Evolutionary conservation across 2,888 invertebrate species (phyloP).

Genomic region (Sarcophaga caerulescens): DNA sequence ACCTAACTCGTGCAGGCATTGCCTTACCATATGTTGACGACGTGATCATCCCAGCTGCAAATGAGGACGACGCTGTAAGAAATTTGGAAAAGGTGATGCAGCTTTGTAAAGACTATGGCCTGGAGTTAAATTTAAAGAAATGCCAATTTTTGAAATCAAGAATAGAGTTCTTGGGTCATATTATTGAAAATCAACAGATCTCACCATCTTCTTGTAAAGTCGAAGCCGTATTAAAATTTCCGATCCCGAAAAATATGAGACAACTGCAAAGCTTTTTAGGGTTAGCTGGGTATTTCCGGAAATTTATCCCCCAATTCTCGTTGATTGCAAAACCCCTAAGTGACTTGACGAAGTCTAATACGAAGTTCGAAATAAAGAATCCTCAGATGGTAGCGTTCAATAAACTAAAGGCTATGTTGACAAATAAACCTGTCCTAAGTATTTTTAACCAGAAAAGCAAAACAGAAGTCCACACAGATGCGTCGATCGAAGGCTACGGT

Average conservation of each 20-base stretch:
- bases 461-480: slow-evolving; percentile 44
- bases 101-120: too few species aligned
- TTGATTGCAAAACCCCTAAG: slow-evolving; percentile 68
- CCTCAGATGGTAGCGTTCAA: slow-evolving; percentile 68
- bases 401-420: slow-evolving; percentile 54
- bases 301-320: slow-evolving; percentile 59
- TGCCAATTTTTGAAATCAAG: slow-evolving; percentile 57
- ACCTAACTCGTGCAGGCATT: slow-evolving; percentile 5
- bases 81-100: slow-evolving; percentile 45
- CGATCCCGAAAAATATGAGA: slow-evolving; percentile 69
- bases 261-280: slow-evolving; percentile 73
- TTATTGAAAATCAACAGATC: slow-evolving; percentile 62
- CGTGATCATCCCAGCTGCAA: slow-evolving; percentile 53
- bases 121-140: too few species aligned
- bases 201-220: slow-evolving; percentile 69
- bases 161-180: slow-evolving; percentile 62
- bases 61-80: slow-evolving; percentile 25
- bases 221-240: slow-evolving; percentile 70
- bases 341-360: slow-evolving; percentile 61
- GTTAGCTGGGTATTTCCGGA: slow-evolving; percentile 71
- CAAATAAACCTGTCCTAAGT: slow-evolving; percentile 52
- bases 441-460: slow-evolving; percentile 55
- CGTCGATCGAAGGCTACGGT: slow-evolving; percentile 60
- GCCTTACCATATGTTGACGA: slow-evolving; percentile 65
- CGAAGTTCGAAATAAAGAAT: slow-evolving; percentile 62